Evolutionary conservation across 2,113 vertebrate genomes (phyloP), one percentile per base, ranked within the genome.

Genomic region (Gopherus evgoodei): DNA sequence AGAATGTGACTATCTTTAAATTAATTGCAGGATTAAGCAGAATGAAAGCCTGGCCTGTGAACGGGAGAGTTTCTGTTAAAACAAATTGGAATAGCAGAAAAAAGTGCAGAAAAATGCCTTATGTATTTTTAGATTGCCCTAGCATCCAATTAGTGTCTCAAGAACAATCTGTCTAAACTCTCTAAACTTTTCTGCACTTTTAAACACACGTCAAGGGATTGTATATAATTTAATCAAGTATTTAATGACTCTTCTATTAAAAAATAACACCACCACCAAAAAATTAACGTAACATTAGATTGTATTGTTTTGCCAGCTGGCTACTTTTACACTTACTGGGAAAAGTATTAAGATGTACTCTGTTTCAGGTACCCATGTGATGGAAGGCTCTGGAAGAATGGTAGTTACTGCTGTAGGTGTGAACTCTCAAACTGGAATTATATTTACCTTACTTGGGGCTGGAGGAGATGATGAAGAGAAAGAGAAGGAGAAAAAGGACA

Each of bases 301-400:
- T 49, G 53, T 69, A 22, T 94, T 69, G 21, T 10, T 91, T 42
- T 96, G 75, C 72, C 21, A 11, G 47, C 42, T 31, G 50, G 29
- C 31, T 59, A 59, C 50, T 85, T 82, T 53, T 57, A 56, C 31
- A 19, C 42, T 75, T 86, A 8, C 35, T 11, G 24, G 38, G 72
- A 27, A 53, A 80, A 53, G 5, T 65, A 47, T 72, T 72, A 59
- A 86, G 16, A 62, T 80, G 69, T 17, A 62, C 93, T 44, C 93
- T 97, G 27, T 95, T 95, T 42, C 91, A 99, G 99, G 99, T 97
- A 99, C 99, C 90, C 99, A 99, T 96, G 99, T 99, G 95, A 99
- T 99, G 99, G 99, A 99, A 98, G 99, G 99, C 97, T 99, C 99
- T 97, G 99, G 99, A 98, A 99, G 99, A 98, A 99, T 99, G 99